A percentile compares a stretch with the other conserved stretches of the same genome.
These are phyloP conservation scores for Drosophila picticornis DNA, from an alignment of 2,888 invertebrate species.

Conservation along the genomic window DNA sequence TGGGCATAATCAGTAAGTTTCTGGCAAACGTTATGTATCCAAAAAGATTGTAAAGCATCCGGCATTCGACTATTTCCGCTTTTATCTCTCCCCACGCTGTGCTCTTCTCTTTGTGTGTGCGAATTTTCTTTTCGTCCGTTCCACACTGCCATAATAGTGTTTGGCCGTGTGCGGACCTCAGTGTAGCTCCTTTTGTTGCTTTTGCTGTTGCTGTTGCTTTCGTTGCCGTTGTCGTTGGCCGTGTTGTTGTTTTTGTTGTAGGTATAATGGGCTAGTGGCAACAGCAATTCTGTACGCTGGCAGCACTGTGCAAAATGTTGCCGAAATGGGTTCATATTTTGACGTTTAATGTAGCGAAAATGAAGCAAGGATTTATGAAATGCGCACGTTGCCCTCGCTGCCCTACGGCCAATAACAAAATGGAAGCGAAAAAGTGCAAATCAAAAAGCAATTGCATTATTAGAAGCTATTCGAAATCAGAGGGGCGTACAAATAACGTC, in stretches of 20 bases:
- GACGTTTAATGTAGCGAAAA: conserved; percentile 84
- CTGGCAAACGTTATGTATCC: too few relatives aligned
- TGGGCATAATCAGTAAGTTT: background rate
- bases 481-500: conserved; percentile 46
- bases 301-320: conserved; percentile 70
- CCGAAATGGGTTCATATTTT: conserved; percentile 84
- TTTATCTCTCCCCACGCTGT: conserved; percentile 2
- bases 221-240: conserved; percentile 4
- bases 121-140: conserved; percentile 66
- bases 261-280: conserved; percentile 56
- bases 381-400: conserved; percentile 69
- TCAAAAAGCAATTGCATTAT: conserved; percentile 81
- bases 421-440: conserved; percentile 57
- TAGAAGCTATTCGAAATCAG: conserved; percentile 59
- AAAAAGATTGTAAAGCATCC: conserved; percentile 19
- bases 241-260: conserved; percentile 34
- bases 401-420: conserved; percentile 40
- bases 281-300: conserved; percentile 17
- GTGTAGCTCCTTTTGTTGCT: conserved; percentile 41
- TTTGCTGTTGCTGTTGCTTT: conserved; percentile 24
- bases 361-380: conserved; percentile 83
- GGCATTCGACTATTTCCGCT: conserved; percentile 15
- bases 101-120: conserved; percentile 19
- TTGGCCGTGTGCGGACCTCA: conserved; percentile 57
- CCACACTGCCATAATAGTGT: conserved; percentile 71